Evolutionary conservation across 2,113 vertebrate species (phyloP).

Genomic region (Hipposideros armiger): DNA sequence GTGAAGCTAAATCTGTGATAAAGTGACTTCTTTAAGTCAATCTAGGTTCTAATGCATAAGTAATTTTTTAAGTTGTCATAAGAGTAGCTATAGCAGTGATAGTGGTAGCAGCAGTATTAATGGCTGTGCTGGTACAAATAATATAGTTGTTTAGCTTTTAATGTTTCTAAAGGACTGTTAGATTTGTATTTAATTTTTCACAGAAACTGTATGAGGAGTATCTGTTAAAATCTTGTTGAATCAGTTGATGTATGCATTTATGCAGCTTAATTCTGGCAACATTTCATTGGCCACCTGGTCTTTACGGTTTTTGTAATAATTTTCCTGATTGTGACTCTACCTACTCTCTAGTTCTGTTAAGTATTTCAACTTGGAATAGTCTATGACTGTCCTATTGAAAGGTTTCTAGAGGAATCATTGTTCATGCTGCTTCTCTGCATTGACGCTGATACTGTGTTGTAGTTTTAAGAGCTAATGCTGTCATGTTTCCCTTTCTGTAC

Average conservation of each 20-base stretch:
- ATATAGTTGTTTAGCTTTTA: neutral
- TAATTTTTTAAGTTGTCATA: neutral
- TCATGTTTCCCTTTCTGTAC: neutral
- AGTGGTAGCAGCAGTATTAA: neutral
- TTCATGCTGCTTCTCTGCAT: neutral
- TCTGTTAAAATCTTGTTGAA: neutral
- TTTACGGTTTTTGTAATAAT: neutral
- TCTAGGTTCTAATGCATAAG: neutral
- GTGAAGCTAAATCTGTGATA: neutral
- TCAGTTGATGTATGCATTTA: neutral
- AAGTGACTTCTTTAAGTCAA: neutral
- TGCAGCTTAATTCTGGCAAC: neutral
- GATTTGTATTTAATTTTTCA: constrained; percentile 2
- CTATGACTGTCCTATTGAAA: neutral
- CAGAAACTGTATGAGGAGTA: neutral
- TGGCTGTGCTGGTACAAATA: neutral
- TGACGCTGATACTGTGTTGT: neutral
- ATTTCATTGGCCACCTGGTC: neutral
- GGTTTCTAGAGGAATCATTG: neutral
- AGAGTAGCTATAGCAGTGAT: neutral
- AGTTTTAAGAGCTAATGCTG: neutral
- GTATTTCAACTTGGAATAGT: neutral
- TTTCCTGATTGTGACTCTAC: neutral
- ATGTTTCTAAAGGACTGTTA: neutral
- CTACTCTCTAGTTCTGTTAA: neutral